These are phyloP conservation scores for Otolemur crassicaudatus DNA, from an alignment of 2,797 vertebrate species.

Conservation along the genomic window DNA sequence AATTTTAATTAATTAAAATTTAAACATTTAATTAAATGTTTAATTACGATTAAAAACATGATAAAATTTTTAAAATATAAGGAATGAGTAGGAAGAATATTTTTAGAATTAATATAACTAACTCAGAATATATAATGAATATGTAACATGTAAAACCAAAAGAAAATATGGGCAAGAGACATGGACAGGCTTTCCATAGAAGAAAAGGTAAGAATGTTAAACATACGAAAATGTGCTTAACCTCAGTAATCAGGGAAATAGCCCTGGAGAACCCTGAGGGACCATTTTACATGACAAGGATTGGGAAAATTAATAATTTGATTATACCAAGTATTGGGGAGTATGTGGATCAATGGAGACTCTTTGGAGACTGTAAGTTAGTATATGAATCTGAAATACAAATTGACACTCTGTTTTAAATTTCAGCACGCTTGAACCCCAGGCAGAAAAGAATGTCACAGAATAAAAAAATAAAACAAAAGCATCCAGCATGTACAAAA, in stretches of 20 bases:
- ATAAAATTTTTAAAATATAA: neutral
- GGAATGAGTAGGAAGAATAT: neutral
- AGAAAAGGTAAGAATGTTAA: neutral
- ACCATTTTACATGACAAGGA: neutral
- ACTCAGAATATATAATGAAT: neutral
- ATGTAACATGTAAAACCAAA: neutral
- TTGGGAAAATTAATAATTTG: slow-evolving; percentile 17
- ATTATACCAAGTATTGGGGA: slow-evolving; percentile 24
- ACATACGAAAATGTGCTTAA: neutral
- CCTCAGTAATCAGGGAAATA: neutral
- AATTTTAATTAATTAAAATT: neutral
- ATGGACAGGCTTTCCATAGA: neutral
- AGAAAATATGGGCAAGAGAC: neutral
- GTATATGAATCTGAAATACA: neutral
- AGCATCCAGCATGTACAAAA: neutral
- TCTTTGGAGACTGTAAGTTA: slow-evolving; percentile 26
- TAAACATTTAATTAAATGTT: neutral
- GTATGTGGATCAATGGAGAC: neutral
- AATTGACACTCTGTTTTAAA: slow-evolving; percentile 6
- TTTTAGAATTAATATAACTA: neutral
- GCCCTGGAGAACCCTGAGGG: neutral
- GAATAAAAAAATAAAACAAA: neutral
- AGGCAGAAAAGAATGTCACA: neutral
- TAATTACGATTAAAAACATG: neutral
- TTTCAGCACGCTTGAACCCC: neutral